Base-by-base conservation (phyloP, 35 echinoderm and acorn worm genomes). In the Stichopus chloronotus region DNA sequence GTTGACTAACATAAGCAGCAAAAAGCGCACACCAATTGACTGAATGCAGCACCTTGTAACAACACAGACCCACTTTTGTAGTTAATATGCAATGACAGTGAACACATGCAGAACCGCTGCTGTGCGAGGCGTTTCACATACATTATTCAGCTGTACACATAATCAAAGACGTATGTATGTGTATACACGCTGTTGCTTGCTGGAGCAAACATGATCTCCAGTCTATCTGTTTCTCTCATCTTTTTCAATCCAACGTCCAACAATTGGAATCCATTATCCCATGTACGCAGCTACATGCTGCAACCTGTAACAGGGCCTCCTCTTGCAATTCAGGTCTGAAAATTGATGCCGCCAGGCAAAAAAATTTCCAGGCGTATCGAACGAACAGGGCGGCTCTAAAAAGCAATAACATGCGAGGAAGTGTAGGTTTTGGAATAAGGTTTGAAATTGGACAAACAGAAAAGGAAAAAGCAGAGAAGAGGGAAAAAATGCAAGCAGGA, bases 241-340 rank as follows among this genome's bases (percentile, higher is more conserved):
- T 43, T 43, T 43, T 43, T 43, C 30, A 43, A 43, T 43, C 30
- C 30, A 43, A 43, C 30, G 30, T 43, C 30, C 30, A 43, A 43
- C 30, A 43, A 43, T 43, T 3, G 30, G 19, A 65, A 65, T 11
- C 61, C 61, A 65, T 65, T 43, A 43, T 43, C 30, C 30, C 30
- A 65, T 65, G 19, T 65, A 65, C 19, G 61, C 61, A 8, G 19
- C 61, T 72, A 20, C 69, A 74, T n/a, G 69, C 6, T 43, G 30
- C 69, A 19, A 74, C 69, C 69, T 20, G 20, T 74, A 7, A 74
- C 69, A 3, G 82, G 82, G 82, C 82, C 82, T 85, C 82, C 82
- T 56, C 21, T 85, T 85, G 82, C 82, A 85, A 85, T 85, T 85
- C 82, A 85, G 82, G 57, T 85, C 56, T 85, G 82, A 85, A 85